A percentile compares a stretch with the other conserved stretches of the same genome.
phyloP scores from a whole-genome alignment of 2,113 vertebrate genomes.

The Chlorodrepanis virens region DNA sequence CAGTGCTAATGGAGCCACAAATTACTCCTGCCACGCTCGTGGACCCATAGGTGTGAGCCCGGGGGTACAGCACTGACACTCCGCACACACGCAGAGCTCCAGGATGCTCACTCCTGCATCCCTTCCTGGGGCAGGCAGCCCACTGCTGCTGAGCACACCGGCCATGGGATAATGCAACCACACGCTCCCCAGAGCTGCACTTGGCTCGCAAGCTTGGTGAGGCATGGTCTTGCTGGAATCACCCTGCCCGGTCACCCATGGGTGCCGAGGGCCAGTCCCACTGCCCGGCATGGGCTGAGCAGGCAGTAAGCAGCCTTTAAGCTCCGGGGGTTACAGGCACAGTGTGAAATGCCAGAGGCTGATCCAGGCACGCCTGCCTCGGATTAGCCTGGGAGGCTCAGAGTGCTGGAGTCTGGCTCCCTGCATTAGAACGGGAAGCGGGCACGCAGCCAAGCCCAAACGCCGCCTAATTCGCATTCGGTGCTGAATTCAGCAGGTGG shows the following conservation, averaged over 20 bases:
- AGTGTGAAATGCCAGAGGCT: not conserved
- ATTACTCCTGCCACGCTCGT: not conserved
- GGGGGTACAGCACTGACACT: fast-evolving
- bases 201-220: not conserved
- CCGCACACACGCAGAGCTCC: fast-evolving
- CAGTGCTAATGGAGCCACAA: constrained; percentile 39
- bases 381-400: not conserved
- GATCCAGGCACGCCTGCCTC: not conserved
- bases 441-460: not conserved
- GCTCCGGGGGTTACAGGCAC: fast-evolving
- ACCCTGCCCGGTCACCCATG: not conserved
- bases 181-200: not conserved
- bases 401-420: not conserved
- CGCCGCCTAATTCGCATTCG: not conserved
- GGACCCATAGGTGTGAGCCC: not conserved
- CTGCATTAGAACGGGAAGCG: not conserved
- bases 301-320: not conserved
- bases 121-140: not conserved
- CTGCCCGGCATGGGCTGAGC: fast-evolving
- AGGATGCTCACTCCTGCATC: not conserved
- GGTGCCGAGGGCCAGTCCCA: fast-evolving
- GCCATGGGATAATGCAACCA: fast-evolving
- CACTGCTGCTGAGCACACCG: fast-evolving
- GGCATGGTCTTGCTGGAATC: not conserved
- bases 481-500: constrained; percentile 54